Percentiles rank a stretch among this genome's conserved stretches.
These are phyloP conservation scores for Aurelia aurita complex sp. Pacific DNA, from an alignment of 30 jellyfish, hydroid and myxozoan genomes.

Conservation along the genomic window DNA sequence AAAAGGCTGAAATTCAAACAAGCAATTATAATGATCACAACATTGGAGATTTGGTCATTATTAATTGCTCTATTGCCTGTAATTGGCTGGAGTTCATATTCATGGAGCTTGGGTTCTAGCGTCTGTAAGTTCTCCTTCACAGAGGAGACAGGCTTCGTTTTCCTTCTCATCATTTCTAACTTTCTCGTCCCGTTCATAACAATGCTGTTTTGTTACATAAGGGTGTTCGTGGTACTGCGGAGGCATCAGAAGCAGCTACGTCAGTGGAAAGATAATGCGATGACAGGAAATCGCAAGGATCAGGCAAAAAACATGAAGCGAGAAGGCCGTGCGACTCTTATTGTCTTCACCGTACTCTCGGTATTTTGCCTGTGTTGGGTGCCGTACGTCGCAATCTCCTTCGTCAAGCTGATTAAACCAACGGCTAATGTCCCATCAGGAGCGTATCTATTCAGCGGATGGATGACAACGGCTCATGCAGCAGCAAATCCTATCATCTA, in stretches of 20 bases:
- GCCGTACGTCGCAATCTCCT: constrained; percentile 54
- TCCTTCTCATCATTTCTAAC: constrained; percentile 41
- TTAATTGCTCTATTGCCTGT: constrained; percentile 55
- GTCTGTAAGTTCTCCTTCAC: constrained; percentile 71
- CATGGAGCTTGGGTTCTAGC: constrained; percentile 65
- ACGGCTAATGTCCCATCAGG: constrained; percentile 50
- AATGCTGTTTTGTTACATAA: constrained; percentile 62
- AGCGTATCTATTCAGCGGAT: constrained; percentile 51
- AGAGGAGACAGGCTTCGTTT: constrained; percentile 54
- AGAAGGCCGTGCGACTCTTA: constrained; percentile 75
- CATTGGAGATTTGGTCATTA: constrained; percentile 47
- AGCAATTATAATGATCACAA: constrained; percentile 43
- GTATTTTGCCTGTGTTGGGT: constrained; percentile 77
- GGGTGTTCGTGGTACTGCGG: constrained; percentile 68
- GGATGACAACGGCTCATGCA: constrained; percentile 77
- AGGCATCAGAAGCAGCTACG: constrained; percentile 56
- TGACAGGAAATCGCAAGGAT: constrained; percentile 27
- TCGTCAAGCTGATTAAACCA: constrained; percentile 27
- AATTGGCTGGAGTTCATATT: constrained; percentile 64
- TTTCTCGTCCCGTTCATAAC: constrained; percentile 59
- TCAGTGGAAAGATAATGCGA: constrained; percentile 54
- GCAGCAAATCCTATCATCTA: constrained; percentile 66
- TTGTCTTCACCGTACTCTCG: constrained; percentile 55
- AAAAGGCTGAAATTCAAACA: constrained; percentile 49
- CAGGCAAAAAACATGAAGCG: constrained; percentile 65